Percentiles rank a stretch among this genome's conserved stretches.
Evolutionary conservation across 1,140 invertebrate species (phyloP).

Genomic region (Lordiphosa collinella): DNA sequence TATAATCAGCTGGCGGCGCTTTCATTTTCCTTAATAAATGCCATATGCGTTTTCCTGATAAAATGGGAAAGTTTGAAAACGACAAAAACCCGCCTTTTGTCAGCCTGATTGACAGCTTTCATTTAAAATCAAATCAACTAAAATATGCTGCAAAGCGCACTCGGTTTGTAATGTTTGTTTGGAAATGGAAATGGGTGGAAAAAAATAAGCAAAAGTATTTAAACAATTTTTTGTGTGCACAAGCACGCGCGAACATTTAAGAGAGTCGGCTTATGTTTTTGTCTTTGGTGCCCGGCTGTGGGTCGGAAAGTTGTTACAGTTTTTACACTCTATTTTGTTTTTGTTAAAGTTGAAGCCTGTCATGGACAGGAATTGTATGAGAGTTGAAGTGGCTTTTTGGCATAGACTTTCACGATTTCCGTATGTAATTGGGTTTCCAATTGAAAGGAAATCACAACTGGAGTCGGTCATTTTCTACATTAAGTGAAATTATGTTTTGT

Average conservation of each 20-base stretch:
- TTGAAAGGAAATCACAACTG: slow-evolving; percentile 8
- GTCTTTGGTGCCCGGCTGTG: slow-evolving; percentile 34
- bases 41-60: slow-evolving; percentile 55
- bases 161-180: slow-evolving; percentile 17
- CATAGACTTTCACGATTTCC: slow-evolving; percentile 68
- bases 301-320: slow-evolving; percentile 49
- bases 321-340: not conserved
- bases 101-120: slow-evolving; percentile 74
- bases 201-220: slow-evolving; percentile 60
- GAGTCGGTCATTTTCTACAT: slow-evolving; percentile 3
- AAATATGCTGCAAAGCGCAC: slow-evolving; percentile 43
- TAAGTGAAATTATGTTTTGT: not conserved
- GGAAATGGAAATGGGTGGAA: slow-evolving; percentile 5
- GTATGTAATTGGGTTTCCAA: slow-evolving; percentile 14
- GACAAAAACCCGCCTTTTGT: slow-evolving; percentile 44
- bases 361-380: slow-evolving; percentile 22
- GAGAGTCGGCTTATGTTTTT: slow-evolving; percentile 14
- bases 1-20: slow-evolving; percentile 43
- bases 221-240: slow-evolving; percentile 45
- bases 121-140: slow-evolving; percentile 71
- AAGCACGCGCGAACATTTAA: slow-evolving; percentile 37
- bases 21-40: slow-evolving; percentile 60
- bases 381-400: slow-evolving; percentile 24
- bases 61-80: slow-evolving; percentile 66
- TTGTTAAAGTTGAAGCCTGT: not conserved